Conservation (phyloP, 2,888 invertebrate genomes). For the Scaptomyza reducta region DNA sequence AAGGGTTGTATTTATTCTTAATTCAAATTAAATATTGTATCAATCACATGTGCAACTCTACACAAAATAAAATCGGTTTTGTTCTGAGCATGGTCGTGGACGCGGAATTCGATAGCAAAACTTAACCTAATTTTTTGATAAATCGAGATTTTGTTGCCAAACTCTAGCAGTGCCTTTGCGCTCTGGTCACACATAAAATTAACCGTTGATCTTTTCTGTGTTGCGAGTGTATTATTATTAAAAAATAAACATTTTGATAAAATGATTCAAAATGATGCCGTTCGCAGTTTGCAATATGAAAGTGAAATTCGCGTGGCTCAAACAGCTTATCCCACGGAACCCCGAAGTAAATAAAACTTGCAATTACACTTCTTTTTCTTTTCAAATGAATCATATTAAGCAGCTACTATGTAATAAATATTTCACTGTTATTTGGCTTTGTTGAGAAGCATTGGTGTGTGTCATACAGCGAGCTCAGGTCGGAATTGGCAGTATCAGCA, state of each 20-base stretch:
- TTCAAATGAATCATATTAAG: constrained; percentile 52
- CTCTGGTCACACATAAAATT: neutral
- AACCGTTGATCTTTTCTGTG: constrained; percentile 37
- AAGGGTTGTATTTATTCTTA: no score
- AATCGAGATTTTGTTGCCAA: neutral
- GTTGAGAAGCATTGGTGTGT: constrained; percentile 37
- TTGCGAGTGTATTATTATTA: constrained; percentile 11
- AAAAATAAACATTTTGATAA: constrained; percentile 7
- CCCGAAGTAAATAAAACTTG: constrained; percentile 69
- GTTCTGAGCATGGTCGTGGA: no score
- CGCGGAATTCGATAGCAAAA: no score
- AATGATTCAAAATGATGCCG: constrained; percentile 83
- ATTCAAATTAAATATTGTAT: no score
- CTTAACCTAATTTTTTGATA: neutral
- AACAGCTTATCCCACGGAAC: constrained; percentile 68
- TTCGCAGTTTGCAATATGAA: constrained; percentile 82
- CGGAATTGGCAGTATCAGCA: constrained; percentile 46
- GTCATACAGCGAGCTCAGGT: constrained; percentile 28
- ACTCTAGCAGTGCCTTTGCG: neutral
- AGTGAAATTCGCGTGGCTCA: constrained; percentile 83
- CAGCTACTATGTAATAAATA: constrained; percentile 46
- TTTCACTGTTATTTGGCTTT: constrained; percentile 25
- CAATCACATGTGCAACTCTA: no score
- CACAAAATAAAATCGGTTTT: no score
- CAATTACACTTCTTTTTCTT: constrained; percentile 5